Base-by-base conservation (phyloP, 2,888 invertebrate species). In the Taenaris catops region DNA sequence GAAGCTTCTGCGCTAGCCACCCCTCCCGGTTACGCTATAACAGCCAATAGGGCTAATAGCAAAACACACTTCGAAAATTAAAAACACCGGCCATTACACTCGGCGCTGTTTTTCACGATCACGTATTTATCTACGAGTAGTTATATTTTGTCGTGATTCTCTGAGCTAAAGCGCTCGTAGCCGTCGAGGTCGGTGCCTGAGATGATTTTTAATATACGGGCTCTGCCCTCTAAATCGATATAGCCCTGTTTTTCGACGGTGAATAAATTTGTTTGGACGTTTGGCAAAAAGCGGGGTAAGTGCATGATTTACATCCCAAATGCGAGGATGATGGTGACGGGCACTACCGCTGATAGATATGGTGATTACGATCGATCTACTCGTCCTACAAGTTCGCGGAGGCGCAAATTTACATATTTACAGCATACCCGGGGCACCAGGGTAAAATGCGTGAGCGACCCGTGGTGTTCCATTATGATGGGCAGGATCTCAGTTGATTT, bases 241-340 rank as follows among this genome's bases (percentile, higher is more conserved):
- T 34, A 26, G 43, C 46, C 47, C 51, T 51, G 55, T 61, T 63
- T 66, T 62, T 66, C 61, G 57, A 33, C 61, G 53, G 65, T 58
- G 79, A 68, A 76, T 75, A 78, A 76, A 75, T 79, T 74, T 75
- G 75, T 75, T 66, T 70, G 61, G 66, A 59, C 69, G 63, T 69
- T 69, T 67, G 65, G 64, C 61, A 76, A 79, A 79, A 78, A 78
- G 60, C 55, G 63, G 72, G 68, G 65, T 75, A 78, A 75, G 68
- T 69, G 66, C 49, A 50, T 60, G 59, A 79, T 79, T 76, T 76
- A 71, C 79, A 79, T 76, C 58, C 59, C 58, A 66, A 73, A 70
- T 63, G 63, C 53, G 62, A 43, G 51, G 51, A 45, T 51, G 50
- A 49, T 49, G 55, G 49, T 59, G 54, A 54, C 56, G 59, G 46